Base-by-base conservation (phyloP, 2,888 invertebrate species). In the Teleogryllus oceanicus region DNA sequence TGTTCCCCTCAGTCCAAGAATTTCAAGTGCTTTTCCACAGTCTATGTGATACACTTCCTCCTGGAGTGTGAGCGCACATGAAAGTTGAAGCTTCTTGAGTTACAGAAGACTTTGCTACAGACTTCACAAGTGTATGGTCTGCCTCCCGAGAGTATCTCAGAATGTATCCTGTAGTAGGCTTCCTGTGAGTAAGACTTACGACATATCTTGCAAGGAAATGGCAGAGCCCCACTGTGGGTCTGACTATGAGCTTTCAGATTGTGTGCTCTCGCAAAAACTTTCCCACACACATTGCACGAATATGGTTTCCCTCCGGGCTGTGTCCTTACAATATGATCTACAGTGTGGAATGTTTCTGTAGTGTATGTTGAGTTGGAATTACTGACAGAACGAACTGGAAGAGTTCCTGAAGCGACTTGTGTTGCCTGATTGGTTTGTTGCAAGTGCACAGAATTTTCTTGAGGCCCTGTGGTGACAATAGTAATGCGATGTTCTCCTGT, bases 241-340 rank as follows among this genome's bases (percentile, higher is more conserved):
- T 62, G 62, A n/a, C 62, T 62, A 5, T 62, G 62, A 18, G 62
- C 62, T 62, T 62, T 62, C 13, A 62, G 62, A 62, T 62, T 62
- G 62, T 62, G 62, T n/a, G 62, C 62, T 62, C 62, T 62, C 62
- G 94, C 92, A 87, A 95, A 94, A 75, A 91, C 90, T 83, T 93
- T 91, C 49, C 90, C 90, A 84, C 94, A 94, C 83, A 91, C 88
- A 75, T 92, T 90, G 84, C 95, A 94, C 1, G 89, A 88, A 85
- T 91, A 94, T 2, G 94, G 94, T 80, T 91, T 91, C 85, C 92
- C 92, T 74, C 91, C 87, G 11, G 62, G 62, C n/a, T 62, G 62
- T 62, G 62, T 62, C 62, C 62, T 62, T 18, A 62, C 62, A 62
- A 18, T 12, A n/a, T 62, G 62, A 62, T 62, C 62, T 18, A 62